phyloP scores from a whole-genome alignment of 1,140 invertebrate genomes.

The Hypothenemus hampei region DNA sequence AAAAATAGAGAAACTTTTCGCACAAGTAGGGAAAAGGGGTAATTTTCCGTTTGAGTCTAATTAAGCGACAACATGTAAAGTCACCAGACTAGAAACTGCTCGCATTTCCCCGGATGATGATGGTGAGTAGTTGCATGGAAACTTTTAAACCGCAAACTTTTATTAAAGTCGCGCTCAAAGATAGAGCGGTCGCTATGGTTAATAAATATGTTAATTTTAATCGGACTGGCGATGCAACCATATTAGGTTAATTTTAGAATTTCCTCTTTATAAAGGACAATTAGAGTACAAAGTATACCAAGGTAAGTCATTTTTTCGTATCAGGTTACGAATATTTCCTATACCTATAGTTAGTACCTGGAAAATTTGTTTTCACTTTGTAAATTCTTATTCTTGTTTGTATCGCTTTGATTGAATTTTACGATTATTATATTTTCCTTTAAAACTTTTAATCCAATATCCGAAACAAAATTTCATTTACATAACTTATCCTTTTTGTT shows the following conservation, averaged over 20 bases:
- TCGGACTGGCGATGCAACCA: conserved; percentile 5
- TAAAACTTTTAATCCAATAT: conserved; percentile 46
- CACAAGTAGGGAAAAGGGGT: not conserved
- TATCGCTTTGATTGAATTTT: too few species aligned
- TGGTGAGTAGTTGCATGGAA: conserved; percentile 7
- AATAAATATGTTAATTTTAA: conserved; percentile 24
- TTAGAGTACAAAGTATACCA: too few species aligned
- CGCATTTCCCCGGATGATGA: conserved; percentile 1
- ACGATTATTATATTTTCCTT: too few species aligned
- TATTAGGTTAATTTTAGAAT: too few species aligned
- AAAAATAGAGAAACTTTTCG: not conserved
- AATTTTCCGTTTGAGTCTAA: conserved; percentile 6
- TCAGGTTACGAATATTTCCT: too few species aligned
- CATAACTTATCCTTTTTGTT: conserved; percentile 43
- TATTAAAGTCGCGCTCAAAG: conserved; percentile 9
- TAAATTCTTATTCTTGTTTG: too few species aligned
- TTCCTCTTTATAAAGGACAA: too few species aligned
- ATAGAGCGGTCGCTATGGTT: conserved; percentile 4
- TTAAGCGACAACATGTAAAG: conserved; percentile 1
- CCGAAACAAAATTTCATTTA: conserved; percentile 44
- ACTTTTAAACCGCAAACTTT: conserved; percentile 18
- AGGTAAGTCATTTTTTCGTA: too few species aligned
- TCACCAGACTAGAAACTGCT: conserved; percentile 19
- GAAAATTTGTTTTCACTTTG: too few species aligned
- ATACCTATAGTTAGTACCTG: too few species aligned